These are phyloP conservation scores for Lasioglossum marginatum DNA, from an alignment of 2,888 invertebrate species.

Conservation along the genomic window DNA sequence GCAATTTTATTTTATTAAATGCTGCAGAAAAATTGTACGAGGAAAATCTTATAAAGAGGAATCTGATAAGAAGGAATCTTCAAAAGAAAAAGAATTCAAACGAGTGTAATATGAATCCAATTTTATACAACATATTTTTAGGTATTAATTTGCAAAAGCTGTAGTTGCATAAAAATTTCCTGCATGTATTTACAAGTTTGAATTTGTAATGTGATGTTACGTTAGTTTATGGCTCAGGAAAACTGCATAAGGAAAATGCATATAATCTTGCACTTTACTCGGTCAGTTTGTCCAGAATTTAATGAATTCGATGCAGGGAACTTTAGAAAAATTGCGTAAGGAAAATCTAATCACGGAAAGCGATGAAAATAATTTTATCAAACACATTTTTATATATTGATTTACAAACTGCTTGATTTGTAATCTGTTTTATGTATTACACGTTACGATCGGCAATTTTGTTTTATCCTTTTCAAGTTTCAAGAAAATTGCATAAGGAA, in stretches of 20 bases:
- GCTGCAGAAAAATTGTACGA: neutral
- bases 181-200: neutral
- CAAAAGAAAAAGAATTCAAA: neutral
- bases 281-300: no score
- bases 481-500: neutral
- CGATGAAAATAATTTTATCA: no score
- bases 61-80: neutral
- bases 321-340: no score
- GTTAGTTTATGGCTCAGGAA: neutral
- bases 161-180: neutral
- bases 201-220: neutral
- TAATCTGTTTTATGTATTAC: no score
- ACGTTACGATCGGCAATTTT: no score
- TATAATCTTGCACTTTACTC: neutral
- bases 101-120: neutral
- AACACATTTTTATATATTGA: no score
- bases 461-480: no score
- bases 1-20: neutral
- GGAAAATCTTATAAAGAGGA: neutral
- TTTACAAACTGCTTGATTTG: no score
- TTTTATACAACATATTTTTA: neutral
- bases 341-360: no score
- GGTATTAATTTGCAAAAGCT: neutral
- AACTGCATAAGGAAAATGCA: neutral
- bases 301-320: no score